Base-by-base conservation (phyloP, 64 coral and sea anemone genomes). In the Hydrozoanthus tunicans region DNA sequence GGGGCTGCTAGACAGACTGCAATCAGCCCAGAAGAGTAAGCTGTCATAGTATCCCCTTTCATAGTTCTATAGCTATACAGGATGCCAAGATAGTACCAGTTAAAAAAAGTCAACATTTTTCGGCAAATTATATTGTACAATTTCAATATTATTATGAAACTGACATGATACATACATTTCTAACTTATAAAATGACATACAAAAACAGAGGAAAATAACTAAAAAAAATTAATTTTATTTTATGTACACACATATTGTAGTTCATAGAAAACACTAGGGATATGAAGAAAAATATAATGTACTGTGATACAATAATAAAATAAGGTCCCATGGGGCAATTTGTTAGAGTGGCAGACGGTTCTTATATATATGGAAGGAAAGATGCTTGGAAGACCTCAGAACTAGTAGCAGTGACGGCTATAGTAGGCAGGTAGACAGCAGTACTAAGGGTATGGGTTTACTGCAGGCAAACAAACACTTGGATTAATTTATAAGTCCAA, bases 381-480 rank as follows among this genome's bases (percentile, higher is more conserved):
- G 20, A 20, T 20, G 20, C 20, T 67, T 67, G 64, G 64, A 6
- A 67, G 13, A 15, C 64, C 17, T 67, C 64, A 74, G 23, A 5
- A 32, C 71, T 74, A 26, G 71, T 74, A 74, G 71, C 26, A 74
- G 5, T 74, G 71, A 74, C 71, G 71, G 71, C 71, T 74, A 15
- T 74, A 74, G 51, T 27, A 26, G 24, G 71, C 71, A 74, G 71
- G 14, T 64, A 20, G 20, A 20, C 20, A 20, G 20, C 20, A 20
- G 20, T 20, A 20, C 20, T 20, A 20, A 20, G 20, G 20, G 20
- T 20, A 20, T 20, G 20, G 20, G 20, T 20, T 20, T 20, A 20
- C 20, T 20, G 20, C 20, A 20, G 20, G 20, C 20, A 20, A 20
- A 20, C 20, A 20, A 20, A 20, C 20, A 20, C 20, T 20, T 20